A percentile compares a stretch with the other conserved stretches of the same genome.
These are phyloP conservation scores for Cheilosia pagana DNA, from an alignment of 2,888 invertebrate species.

Conservation along the genomic window DNA sequence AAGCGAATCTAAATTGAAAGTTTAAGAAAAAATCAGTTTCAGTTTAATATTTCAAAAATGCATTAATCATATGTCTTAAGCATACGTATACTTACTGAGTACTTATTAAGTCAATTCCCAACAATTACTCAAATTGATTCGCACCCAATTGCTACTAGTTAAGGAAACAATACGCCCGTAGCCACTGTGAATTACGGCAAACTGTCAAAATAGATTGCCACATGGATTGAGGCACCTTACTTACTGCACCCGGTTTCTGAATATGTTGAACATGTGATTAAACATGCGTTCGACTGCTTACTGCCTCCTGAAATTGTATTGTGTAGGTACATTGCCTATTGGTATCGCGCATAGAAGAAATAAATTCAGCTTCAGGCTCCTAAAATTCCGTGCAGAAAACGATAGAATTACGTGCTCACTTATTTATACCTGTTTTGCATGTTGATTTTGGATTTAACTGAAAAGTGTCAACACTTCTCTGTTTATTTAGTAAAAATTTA, in stretches of 20 bases:
- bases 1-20: background rate
- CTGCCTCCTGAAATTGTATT: slow-evolving; percentile 38
- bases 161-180: slow-evolving; percentile 43
- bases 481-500: too few relatives aligned
- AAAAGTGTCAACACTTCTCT: background rate
- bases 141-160: slow-evolving; percentile 62
- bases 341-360: slow-evolving; percentile 28
- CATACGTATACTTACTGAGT: slow-evolving; percentile 19
- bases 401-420: background rate
- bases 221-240: slow-evolving; percentile 11
- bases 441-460: background rate
- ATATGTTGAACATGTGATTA: slow-evolving; percentile 47
- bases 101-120: slow-evolving; percentile 47
- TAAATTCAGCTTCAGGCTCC: slow-evolving; percentile 28
- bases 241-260: slow-evolving; percentile 8
- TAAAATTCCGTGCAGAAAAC: background rate
- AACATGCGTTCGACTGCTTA: slow-evolving; percentile 41
- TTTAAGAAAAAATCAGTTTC: background rate
- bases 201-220: slow-evolving; percentile 49
- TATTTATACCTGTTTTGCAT: background rate
- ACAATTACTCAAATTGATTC: slow-evolving; percentile 60
- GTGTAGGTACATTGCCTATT: background rate
- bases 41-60: background rate
- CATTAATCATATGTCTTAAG: slow-evolving; percentile 22
- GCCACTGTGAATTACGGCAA: slow-evolving; percentile 31